Evolutionary conservation across 2,797 vertebrate species (phyloP), one percentile per base, ranked within the genome.

Genomic region (Bradypodion pumilum): DNA sequence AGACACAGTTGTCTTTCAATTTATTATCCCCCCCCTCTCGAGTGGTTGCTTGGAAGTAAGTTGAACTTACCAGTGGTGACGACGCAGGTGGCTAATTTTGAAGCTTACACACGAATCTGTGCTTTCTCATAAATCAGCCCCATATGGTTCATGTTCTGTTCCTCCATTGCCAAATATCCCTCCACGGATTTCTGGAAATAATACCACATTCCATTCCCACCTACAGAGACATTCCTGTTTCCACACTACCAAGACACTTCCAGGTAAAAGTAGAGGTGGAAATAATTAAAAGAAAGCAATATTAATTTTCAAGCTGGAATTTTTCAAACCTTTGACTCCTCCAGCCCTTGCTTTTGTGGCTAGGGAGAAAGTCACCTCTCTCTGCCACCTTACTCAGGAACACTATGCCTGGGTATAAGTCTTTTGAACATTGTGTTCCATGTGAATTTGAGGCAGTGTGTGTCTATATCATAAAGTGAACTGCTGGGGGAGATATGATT

Each of bases 271-370:
- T 80, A 74, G 74, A 44, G 29, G 1, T 21, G 3, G 5, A 10
- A 7, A 68, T 68, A 83, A 74, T 32, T 89, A 74, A 74, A 21
- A 91, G 82, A 85, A 93, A 93, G 91, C 94, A 83, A 1, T 78
- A 65, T 32, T 81, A 56, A 1, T 66, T 32, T 60, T 10, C 35
- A 68, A 56, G 73, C 35, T 86, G 52, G 42, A 21, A 78, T 81
- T 89, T 21, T 37, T 89, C 86, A 91, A n/a, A 91, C 86, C 80
- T 90, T 91, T 91, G 91, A 92, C 91, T 88, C 89, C 91, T 88
- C 87, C 12, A 23, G 37, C 15, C 6, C 46, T 69, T 16, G 10
- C 42, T 69, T 46, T 46, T 13, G 32, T 46, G 29, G 40, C 23
- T 32, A 29, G 23, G 40, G 46, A 5, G 35, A 7, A 2, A 13